These are phyloP conservation scores for Ophion ventricosus DNA, from an alignment of 2,888 invertebrate genomes.

Conservation along the genomic window DNA sequence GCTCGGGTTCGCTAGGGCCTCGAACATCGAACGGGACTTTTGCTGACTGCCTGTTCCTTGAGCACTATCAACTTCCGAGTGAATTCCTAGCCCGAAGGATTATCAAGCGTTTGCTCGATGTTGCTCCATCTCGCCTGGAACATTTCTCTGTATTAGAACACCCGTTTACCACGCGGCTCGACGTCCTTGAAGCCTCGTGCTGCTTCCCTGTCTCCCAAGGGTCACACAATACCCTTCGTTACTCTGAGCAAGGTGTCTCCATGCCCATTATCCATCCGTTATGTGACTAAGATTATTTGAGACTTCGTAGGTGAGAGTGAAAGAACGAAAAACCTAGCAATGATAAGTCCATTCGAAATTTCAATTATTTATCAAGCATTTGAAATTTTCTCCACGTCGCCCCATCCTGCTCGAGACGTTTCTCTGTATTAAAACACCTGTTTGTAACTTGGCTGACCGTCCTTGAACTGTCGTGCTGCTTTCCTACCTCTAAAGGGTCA, in stretches of 20 bases:
- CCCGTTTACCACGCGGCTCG: conserved; percentile 27
- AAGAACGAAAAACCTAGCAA: not conserved
- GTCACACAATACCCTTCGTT: conserved; percentile 81
- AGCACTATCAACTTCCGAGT: conserved; percentile 73
- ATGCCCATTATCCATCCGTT: not conserved
- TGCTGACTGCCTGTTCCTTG: conserved; percentile 75
- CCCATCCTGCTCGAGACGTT: conserved; percentile 44
- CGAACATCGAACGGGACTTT: not conserved
- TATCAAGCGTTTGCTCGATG: conserved; percentile 23
- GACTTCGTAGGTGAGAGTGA: not conserved
- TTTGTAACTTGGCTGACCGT: conserved; percentile 42
- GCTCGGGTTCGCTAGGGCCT: not conserved
- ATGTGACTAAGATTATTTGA: not conserved
- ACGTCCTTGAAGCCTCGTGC: conserved; percentile 68
- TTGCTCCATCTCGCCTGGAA: conserved; percentile 42
- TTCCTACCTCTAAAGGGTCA: conserved; percentile 82
- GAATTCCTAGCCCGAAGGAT: conserved; percentile 65
- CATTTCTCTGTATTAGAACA: conserved; percentile 8
- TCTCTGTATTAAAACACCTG: conserved; percentile 6
- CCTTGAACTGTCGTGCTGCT: conserved; percentile 72
- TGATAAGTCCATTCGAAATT: not conserved
- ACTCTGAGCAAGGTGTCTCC: conserved; percentile 65
- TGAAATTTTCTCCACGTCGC: conserved; percentile 3
- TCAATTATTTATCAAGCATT: conserved; percentile 45
- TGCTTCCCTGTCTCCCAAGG: conserved; percentile 81